These are phyloP conservation scores for Sarcophaga caerulescens DNA, from an alignment of 2,888 invertebrate genomes.

Conservation along the genomic window DNA sequence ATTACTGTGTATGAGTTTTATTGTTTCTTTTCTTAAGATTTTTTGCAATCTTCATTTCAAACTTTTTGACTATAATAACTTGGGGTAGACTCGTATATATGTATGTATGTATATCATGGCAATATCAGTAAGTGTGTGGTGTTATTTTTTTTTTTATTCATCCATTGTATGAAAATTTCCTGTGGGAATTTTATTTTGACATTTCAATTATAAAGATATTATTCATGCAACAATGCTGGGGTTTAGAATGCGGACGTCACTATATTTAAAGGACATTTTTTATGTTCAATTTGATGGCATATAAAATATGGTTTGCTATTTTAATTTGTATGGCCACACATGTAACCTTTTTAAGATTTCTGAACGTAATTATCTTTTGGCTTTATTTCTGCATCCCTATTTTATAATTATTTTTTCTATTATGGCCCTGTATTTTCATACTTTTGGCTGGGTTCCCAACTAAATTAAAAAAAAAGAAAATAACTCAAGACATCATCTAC, in stretches of 20 bases:
- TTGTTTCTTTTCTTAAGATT: not conserved
- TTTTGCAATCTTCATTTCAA: slow-evolving; percentile 27
- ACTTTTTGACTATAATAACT: slow-evolving; percentile 27
- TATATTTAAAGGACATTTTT: slow-evolving; percentile 15
- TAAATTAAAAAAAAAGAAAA: not conserved
- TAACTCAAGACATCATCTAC: slow-evolving; percentile 45
- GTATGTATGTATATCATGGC: not conserved
- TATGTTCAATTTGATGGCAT: not conserved
- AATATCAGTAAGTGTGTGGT: slow-evolving; percentile 41
- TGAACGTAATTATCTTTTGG: not conserved
- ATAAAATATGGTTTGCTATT: slow-evolving; percentile 11
- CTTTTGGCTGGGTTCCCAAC: not conserved
- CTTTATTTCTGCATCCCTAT: not conserved
- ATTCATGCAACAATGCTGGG: not conserved
- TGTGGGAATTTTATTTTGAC: slow-evolving; percentile 66
- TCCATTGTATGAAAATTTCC: slow-evolving; percentile 57
- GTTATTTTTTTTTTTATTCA: slow-evolving; percentile 10
- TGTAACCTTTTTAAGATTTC: slow-evolving; percentile 19
- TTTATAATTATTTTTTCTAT: slow-evolving; percentile 10
- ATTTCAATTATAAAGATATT: slow-evolving; percentile 63
- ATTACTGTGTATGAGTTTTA: slow-evolving; percentile 23
- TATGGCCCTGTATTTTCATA: not conserved
- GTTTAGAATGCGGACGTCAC: not conserved
- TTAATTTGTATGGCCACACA: slow-evolving; percentile 58
- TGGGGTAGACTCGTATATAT: not conserved